Evolutionary conservation across 2,113 vertebrate species (phyloP).

Genomic region (Oenanthe melanoleuca): DNA sequence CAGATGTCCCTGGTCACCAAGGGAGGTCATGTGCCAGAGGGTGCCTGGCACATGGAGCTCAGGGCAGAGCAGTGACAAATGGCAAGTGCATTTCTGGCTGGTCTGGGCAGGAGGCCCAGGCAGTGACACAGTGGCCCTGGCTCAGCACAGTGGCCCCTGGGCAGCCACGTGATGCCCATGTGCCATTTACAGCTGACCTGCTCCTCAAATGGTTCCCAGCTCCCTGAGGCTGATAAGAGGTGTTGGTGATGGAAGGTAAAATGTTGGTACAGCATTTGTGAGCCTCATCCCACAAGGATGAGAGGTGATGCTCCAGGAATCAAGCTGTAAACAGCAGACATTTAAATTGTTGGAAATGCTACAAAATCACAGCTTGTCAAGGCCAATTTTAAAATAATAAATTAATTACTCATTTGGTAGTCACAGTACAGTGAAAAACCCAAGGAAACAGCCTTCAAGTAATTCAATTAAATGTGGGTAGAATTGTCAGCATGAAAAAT

Average conservation of each 20-base stretch:
- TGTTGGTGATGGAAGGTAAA: fast-evolving
- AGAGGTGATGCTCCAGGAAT: not conserved
- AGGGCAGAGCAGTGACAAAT: not conserved
- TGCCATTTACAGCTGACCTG: not conserved
- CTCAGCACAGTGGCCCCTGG: fast-evolving
- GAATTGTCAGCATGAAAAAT: not conserved
- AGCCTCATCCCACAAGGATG: not conserved
- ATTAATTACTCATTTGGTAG: not conserved
- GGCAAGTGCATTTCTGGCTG: not conserved
- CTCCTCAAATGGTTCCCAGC: not conserved
- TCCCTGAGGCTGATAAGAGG: not conserved
- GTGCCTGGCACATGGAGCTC: not conserved
- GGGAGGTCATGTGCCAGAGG: not conserved
- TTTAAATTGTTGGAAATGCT: not conserved
- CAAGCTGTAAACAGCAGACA: not conserved
- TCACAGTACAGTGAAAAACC: not conserved
- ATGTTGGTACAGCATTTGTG: fast-evolving
- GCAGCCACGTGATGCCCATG: not conserved
- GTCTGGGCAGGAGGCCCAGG: not conserved
- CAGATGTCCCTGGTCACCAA: fast-evolving
- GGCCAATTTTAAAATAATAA: not conserved
- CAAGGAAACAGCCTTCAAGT: not conserved
- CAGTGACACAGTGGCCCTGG: not conserved
- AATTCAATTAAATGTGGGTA: not conserved
- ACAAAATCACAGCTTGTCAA: not conserved